Percentiles rank a stretch among this genome's conserved stretches.
Conservation (phyloP, 2,888 invertebrate genomes). For the Automeris io region DNA sequence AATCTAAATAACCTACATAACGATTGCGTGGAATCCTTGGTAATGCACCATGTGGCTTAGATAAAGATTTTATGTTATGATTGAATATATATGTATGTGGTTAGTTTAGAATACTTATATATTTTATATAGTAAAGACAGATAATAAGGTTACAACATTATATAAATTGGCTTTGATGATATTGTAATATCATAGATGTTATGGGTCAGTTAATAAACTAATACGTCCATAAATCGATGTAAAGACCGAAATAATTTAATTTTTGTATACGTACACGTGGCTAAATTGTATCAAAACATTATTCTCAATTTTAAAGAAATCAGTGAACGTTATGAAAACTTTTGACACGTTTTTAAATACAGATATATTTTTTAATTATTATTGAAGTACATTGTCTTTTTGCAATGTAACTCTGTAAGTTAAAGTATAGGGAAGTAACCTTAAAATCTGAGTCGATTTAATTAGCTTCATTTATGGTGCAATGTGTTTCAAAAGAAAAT, state of each 20-base stretch:
- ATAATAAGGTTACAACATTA: conserved; percentile 3
- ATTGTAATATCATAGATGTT: not conserved
- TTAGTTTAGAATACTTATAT: conserved; percentile 18
- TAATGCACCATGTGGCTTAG: conserved; percentile 41
- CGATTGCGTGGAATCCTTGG: conserved; percentile 36
- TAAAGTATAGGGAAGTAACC: not conserved
- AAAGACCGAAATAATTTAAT: not conserved
- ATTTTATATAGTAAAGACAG: conserved; percentile 3
- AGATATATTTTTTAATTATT: not conserved
- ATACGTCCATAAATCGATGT: not conserved
- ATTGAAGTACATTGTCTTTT: not conserved
- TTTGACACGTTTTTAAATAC: no score
- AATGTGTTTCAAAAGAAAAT: not conserved
- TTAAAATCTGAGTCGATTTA: not conserved
- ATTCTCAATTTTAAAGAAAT: no score
- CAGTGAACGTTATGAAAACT: no score
- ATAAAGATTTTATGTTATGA: conserved; percentile 15
- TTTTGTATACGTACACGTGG: not conserved
- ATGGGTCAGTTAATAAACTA: not conserved
- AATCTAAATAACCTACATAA: not conserved
- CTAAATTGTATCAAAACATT: not conserved
- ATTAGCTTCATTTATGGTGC: not conserved
- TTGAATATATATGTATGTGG: conserved; percentile 20
- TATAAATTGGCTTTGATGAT: not conserved
- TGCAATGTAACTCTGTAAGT: not conserved